These are phyloP conservation scores for Neocrepidodera transversa DNA, from an alignment of 2,888 invertebrate species.

Conservation along the genomic window DNA sequence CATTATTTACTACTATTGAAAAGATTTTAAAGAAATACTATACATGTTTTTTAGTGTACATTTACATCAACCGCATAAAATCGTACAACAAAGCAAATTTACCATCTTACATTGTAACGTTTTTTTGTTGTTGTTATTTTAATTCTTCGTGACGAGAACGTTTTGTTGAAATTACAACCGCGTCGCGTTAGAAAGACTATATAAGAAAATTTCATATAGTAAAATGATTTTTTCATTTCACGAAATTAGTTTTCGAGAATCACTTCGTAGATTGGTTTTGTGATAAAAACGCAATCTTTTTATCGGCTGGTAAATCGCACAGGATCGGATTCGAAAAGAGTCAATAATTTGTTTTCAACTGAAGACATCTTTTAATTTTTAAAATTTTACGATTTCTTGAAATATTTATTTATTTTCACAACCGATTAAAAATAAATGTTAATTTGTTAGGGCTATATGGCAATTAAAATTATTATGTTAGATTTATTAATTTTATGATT, in stretches of 20 bases:
- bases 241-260: slow-evolving; percentile 12
- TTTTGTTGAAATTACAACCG: neutral
- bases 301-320: neutral
- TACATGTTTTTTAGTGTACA: no score
- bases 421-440: neutral
- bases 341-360: no score
- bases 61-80: no score
- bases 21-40: no score
- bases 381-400: neutral
- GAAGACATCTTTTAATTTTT: neutral
- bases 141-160: neutral
- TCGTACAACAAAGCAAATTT: neutral
- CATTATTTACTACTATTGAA: no score
- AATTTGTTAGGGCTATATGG: no score
- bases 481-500: no score
- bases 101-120: neutral
- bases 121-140: neutral
- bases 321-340: neutral
- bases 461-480: no score
- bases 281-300: slow-evolving; percentile 17
- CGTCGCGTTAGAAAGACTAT: neutral
- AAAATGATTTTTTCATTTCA: slow-evolving; percentile 5
- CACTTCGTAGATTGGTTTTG: slow-evolving; percentile 12
- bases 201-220: neutral
- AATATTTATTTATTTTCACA: neutral